These are phyloP conservation scores for Mimumesa dahlbomi DNA, from an alignment of 2,888 invertebrate genomes.

Conservation along the genomic window DNA sequence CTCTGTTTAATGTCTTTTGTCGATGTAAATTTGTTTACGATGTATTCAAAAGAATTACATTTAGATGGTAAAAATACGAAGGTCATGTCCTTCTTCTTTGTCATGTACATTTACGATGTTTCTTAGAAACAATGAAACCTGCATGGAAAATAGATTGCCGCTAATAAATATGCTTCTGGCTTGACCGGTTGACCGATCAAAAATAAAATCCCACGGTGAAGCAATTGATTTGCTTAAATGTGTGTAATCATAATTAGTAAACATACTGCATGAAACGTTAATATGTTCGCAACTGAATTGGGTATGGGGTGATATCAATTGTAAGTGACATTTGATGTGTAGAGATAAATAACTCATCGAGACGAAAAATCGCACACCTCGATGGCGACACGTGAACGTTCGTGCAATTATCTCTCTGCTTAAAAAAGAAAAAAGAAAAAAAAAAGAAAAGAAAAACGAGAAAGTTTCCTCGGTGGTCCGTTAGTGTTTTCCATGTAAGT, in stretches of 20 bases:
- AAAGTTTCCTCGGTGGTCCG: slow-evolving; percentile 8
- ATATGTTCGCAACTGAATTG: slow-evolving; percentile 33
- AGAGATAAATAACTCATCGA: slow-evolving; percentile 14
- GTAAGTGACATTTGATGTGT: slow-evolving; percentile 34
- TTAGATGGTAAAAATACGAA: slow-evolving; percentile 48
- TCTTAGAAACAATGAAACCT: slow-evolving; percentile 61
- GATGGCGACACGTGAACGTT: not conserved
- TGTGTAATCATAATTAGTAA: slow-evolving; percentile 45
- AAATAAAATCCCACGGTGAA: not conserved
- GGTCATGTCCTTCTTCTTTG: slow-evolving; percentile 40
- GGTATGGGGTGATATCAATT: slow-evolving; percentile 20
- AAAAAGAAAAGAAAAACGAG: not conserved
- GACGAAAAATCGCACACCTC: no score
- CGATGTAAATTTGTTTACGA: slow-evolving; percentile 51
- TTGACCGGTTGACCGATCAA: slow-evolving; percentile 30
- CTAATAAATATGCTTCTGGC: slow-evolving; percentile 56
- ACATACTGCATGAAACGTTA: slow-evolving; percentile 42
- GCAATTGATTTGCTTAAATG: slow-evolving; percentile 38
- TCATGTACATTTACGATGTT: slow-evolving; percentile 57
- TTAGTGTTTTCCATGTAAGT: slow-evolving; percentile 63
- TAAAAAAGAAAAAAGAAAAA: slow-evolving; percentile 1
- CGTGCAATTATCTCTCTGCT: slow-evolving; percentile 15
- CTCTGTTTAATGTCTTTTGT: slow-evolving; percentile 48
- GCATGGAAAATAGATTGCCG: slow-evolving; percentile 62
- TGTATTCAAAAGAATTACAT: slow-evolving; percentile 29